Evolutionary conservation across 2,888 invertebrate species (phyloP).

Genomic region (Ceramica pisi): DNA sequence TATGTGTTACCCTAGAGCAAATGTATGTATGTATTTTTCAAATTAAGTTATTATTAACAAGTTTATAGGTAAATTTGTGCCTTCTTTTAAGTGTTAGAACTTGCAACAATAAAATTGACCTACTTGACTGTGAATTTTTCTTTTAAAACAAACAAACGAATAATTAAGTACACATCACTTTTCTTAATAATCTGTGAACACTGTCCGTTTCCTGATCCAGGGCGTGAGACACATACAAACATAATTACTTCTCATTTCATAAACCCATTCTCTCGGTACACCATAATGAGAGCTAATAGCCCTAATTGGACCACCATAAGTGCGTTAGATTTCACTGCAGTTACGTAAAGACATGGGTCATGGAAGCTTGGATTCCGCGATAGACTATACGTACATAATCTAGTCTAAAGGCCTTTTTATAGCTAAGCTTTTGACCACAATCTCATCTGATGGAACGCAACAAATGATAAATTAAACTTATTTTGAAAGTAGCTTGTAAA

Average conservation of each 20-base stretch:
- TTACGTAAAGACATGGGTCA: slow-evolving; percentile 48
- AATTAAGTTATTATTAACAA: too few species aligned
- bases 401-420: too few species aligned
- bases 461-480: too few species aligned
- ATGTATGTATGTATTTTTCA: too few species aligned
- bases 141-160: not conserved
- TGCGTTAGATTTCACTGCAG: slow-evolving; percentile 42
- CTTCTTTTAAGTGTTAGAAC: too few species aligned
- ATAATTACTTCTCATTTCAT: slow-evolving; percentile 57
- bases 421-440: too few species aligned
- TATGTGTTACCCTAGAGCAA: too few species aligned
- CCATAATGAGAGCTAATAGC: slow-evolving; percentile 56
- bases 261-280: slow-evolving; percentile 52
- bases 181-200: slow-evolving; percentile 32
- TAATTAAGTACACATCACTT: not conserved
- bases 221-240: slow-evolving; percentile 49
- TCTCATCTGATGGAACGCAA: too few species aligned
- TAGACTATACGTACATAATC: not conserved
- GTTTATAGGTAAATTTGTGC: too few species aligned
- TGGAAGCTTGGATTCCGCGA: slow-evolving; percentile 6
- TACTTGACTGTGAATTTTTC: not conserved
- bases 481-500: too few species aligned
- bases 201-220: slow-evolving; percentile 28
- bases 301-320: slow-evolving; percentile 54
- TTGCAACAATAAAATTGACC: too few species aligned